A percentile compares a stretch with the other conserved stretches of the same genome.
These are phyloP conservation scores for Cecidostiba fungosa DNA, from an alignment of 2,888 invertebrate genomes.

Conservation along the genomic window DNA sequence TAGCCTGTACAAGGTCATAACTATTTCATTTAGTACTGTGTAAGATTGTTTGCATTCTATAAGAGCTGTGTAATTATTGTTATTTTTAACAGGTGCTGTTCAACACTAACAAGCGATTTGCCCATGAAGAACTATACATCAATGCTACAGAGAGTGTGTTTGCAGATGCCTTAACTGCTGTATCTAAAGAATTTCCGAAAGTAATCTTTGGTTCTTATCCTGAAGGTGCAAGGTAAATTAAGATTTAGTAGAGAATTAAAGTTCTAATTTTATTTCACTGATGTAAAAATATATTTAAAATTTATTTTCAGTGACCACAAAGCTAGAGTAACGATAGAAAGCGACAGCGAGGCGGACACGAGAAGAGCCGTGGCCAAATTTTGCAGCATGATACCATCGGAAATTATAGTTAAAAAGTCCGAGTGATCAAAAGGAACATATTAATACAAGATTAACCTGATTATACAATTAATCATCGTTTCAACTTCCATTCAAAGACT, in stretches of 20 bases:
- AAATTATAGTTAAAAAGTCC: slow-evolving; percentile 69
- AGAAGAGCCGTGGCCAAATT: slow-evolving; percentile 78
- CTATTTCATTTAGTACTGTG: not conserved
- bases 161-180: slow-evolving; percentile 77
- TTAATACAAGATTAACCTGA: too few species aligned
- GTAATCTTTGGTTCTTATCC: slow-evolving; percentile 83
- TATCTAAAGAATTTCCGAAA: slow-evolving; percentile 80
- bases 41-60: not conserved
- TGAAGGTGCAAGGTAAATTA: slow-evolving; percentile 63
- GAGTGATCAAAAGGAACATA: not conserved
- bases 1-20: slow-evolving; percentile 74
- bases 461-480: not conserved
- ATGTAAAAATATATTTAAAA: not conserved
- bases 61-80: not conserved
- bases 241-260: not conserved
- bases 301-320: slow-evolving; percentile 79
- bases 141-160: slow-evolving; percentile 81
- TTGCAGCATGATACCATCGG: slow-evolving; percentile 72
- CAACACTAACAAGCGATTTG: slow-evolving; percentile 77
- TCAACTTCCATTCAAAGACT: not conserved
- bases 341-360: slow-evolving; percentile 76
- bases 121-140: slow-evolving; percentile 79
- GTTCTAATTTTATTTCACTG: not conserved
- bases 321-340: slow-evolving; percentile 82
- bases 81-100: slow-evolving; percentile 75